phyloP scores from a whole-genome alignment of 2,113 vertebrate genomes.

The Mellivora capensis region DNA sequence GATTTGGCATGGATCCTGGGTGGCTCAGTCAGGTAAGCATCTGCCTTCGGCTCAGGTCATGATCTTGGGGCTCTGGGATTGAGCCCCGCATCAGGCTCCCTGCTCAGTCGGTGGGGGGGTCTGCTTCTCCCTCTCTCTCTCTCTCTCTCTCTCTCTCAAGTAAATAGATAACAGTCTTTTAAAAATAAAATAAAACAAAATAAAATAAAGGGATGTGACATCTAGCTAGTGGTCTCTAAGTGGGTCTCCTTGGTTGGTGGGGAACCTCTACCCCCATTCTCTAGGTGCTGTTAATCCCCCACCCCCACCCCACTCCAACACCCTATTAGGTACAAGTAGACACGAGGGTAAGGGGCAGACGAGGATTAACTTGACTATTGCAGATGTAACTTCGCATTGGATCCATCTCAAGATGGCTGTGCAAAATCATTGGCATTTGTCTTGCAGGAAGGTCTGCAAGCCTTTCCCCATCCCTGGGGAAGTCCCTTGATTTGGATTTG shows the following conservation, averaged over 20 bases:
- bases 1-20: background rate
- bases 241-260: too few species aligned
- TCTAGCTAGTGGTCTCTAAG: background rate
- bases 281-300: background rate
- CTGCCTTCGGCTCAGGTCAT: background rate
- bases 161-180: background rate
- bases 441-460: background rate
- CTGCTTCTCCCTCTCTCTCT: background rate
- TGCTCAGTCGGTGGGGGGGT: background rate
- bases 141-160: background rate
- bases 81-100: background rate
- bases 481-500: background rate
- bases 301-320: too few species aligned
- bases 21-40: background rate
- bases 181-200: background rate
- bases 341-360: background rate
- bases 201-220: background rate
- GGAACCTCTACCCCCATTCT: background rate
- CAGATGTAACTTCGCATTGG: background rate
- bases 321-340: background rate
- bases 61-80: background rate
- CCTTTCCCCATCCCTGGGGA: background rate
- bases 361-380: background rate
- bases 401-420: background rate
- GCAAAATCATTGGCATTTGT: background rate